Evolutionary conservation across 2,113 vertebrate species (phyloP).

Genomic region (Poeciliopsis occidentalis): DNA sequence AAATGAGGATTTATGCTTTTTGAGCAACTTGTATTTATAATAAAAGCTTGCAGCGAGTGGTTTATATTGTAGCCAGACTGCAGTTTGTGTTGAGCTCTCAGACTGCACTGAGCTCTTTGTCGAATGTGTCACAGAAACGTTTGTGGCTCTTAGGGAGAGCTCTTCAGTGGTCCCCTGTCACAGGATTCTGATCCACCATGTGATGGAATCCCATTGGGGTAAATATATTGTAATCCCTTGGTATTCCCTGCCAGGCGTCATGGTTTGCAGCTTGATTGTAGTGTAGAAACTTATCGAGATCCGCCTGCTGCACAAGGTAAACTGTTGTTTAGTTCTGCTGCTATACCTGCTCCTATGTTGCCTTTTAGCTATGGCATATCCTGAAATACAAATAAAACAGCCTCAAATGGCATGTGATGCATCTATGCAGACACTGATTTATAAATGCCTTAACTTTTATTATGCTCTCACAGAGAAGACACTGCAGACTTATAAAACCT

Average conservation of each 20-base stretch:
- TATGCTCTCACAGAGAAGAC: too few relatives aligned
- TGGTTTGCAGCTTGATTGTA: conserved; percentile 67
- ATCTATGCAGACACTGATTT: conserved; percentile 2
- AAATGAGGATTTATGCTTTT: neutral
- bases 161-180: conserved; percentile 59
- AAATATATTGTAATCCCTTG: conserved; percentile 72
- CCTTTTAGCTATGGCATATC: conserved; percentile 19
- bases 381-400: conserved; percentile 22
- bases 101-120: conserved; percentile 57
- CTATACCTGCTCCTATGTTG: neutral
- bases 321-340: conserved; percentile 12
- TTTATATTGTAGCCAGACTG: conserved; percentile 38
- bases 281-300: conserved; percentile 68
- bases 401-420: neutral
- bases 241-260: conserved; percentile 72
- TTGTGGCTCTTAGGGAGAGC: conserved; percentile 39
- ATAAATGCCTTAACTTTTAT: conserved; percentile 7
- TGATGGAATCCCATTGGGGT: conserved; percentile 68
- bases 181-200: conserved; percentile 65
- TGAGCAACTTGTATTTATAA: neutral
- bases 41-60: conserved; percentile 11
- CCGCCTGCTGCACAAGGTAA: conserved; percentile 31
- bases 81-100: conserved; percentile 54
- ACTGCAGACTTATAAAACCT: too few relatives aligned
- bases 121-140: conserved; percentile 59